Conservation (phyloP, 2,113 vertebrate species). For the Corydoras sp. region DNA sequence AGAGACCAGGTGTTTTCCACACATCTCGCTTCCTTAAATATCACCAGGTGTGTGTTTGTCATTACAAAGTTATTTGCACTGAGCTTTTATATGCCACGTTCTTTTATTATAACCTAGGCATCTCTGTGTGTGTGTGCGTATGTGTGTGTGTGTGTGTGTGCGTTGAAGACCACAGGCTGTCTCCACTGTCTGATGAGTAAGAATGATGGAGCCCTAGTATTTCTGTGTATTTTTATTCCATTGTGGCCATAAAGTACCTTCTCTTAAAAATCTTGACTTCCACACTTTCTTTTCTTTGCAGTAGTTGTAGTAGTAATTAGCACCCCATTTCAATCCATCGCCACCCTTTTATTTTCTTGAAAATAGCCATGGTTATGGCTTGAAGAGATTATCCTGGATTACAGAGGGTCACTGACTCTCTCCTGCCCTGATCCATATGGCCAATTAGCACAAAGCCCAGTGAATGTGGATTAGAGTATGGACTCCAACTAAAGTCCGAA, state of each 20-base stretch:
- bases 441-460: not conserved
- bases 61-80: not conserved
- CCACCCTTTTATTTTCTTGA: not conserved
- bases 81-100: not conserved
- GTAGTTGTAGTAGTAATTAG: not conserved
- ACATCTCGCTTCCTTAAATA: not conserved
- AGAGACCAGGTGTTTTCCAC: constrained; percentile 17
- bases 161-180: not conserved
- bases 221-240: not conserved
- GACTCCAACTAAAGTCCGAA: not conserved
- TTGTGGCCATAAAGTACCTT: not conserved
- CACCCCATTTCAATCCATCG: not conserved
- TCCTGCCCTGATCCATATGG: not conserved
- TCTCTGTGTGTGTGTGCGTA: not conserved
- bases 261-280: not conserved
- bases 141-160: not conserved
- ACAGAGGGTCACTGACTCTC: not conserved
- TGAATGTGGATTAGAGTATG: not conserved
- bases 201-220: not conserved
- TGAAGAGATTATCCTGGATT: constrained; percentile 3
- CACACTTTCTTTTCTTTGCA: not conserved
- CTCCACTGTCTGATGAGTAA: not conserved
- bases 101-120: not conserved
- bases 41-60: constrained; percentile 20
- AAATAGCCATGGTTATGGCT: not conserved